Base-by-base conservation (phyloP, 1,140 invertebrate genomes). In the Philotrypesis tridentata region DNA sequence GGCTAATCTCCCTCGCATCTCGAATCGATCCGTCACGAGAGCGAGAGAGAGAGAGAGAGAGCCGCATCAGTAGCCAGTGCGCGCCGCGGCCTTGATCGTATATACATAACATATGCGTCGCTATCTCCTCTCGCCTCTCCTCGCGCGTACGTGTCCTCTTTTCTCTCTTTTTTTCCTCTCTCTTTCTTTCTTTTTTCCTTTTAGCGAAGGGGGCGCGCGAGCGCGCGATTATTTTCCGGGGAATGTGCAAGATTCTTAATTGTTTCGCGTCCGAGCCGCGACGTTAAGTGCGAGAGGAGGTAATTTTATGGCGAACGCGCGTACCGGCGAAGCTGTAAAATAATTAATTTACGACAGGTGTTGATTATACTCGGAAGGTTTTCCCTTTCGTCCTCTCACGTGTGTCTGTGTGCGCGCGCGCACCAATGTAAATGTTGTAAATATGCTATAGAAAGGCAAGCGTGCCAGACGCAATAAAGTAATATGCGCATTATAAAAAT, bases 21-120 rank as follows among this genome's bases (percentile, higher is more conserved):
- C 29, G 48, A 31, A 25, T 65, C 74, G 33, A 63, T 77, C 74
- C 27, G 60, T 65, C 43, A 31, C 72, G 72, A 55, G 27, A n/a
- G n/a, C n/a, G n/a, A n/a, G n/a, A n/a, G n/a, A n/a, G n/a, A n/a
- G n/a, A n/a, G n/a, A n/a, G n/a, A n/a, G n/a, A n/a, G n/a, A n/a
- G n/a, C n/a, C n/a, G n/a, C n/a, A n/a, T n/a, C n/a, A n/a, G n/a
- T n/a, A n/a, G n/a, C n/a, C n/a, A n/a, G n/a, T n/a, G n/a, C n/a
- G n/a, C 29, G 48, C 5, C 2, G 8, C 61, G 25, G 61, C 61
- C 61, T 65, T 65, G 27, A 65, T 65, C 48, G 48, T n/a, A 17
- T n/a, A n/a, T n/a, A n/a, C n/a, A n/a, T n/a, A n/a, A n/a, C n/a
- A n/a, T n/a, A n/a, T n/a, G n/a, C n/a, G n/a, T n/a, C n/a, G n/a